phyloP scores from a whole-genome alignment of 2,113 vertebrate species.

The Bos indicus region DNA sequence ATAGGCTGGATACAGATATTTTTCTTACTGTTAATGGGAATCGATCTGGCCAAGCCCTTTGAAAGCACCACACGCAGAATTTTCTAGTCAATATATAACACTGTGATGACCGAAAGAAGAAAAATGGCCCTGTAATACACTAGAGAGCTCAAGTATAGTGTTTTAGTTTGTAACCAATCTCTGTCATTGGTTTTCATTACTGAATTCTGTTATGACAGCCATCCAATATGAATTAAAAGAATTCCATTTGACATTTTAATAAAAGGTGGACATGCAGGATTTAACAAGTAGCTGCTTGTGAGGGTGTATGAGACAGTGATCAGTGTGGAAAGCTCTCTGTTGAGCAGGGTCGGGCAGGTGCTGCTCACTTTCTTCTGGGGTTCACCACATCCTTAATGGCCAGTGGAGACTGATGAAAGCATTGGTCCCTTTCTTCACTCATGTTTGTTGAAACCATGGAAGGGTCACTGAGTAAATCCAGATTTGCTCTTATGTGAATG shows the following conservation, averaged over 20 bases:
- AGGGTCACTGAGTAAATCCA: background rate
- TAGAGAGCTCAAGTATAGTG: conserved; percentile 13
- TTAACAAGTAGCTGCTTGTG: conserved; percentile 23
- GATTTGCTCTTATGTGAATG: background rate
- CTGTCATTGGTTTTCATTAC: conserved; percentile 40
- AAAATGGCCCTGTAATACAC: conserved; percentile 1
- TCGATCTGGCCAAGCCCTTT: background rate
- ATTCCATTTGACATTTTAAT: conserved; percentile 61
- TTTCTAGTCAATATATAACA: conserved; percentile 39
- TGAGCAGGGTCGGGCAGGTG: background rate
- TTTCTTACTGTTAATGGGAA: conserved; percentile 33
- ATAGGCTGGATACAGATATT: background rate
- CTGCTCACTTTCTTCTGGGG: background rate
- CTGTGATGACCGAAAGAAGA: conserved; percentile 34
- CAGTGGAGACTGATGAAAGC: background rate
- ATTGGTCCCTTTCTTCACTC: background rate
- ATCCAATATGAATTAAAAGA: conserved; percentile 44
- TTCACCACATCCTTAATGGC: background rate
- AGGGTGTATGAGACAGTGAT: background rate
- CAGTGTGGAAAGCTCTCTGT: background rate
- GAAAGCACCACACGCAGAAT: conserved; percentile 15
- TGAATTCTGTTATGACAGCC: conserved; percentile 48
- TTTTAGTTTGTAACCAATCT: background rate
- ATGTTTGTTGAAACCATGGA: background rate
- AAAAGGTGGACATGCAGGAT: conserved; percentile 22